These are phyloP conservation scores for Xestia xanthographa DNA, from an alignment of 2,888 invertebrate genomes.

Conservation along the genomic window DNA sequence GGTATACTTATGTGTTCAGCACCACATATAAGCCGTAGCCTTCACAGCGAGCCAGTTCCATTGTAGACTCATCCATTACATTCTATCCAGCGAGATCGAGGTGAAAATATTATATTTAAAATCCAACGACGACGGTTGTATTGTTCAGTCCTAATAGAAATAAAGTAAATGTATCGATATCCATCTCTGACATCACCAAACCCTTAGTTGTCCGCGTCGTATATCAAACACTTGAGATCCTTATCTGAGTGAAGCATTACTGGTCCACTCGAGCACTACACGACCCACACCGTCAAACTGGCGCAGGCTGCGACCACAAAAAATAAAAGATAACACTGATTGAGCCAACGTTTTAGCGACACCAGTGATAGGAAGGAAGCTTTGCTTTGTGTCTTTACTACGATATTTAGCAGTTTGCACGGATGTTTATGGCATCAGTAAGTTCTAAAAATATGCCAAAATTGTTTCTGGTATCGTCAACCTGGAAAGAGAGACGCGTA, in stretches of 20 bases:
- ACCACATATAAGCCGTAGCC: background rate
- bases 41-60: background rate
- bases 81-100: background rate
- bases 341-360: slow-evolving; percentile 55
- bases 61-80: background rate
- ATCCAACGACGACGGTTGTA: background rate
- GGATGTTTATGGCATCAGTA: slow-evolving; percentile 23
- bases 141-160: background rate
- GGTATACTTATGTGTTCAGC: background rate
- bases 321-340: slow-evolving; percentile 63
- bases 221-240: slow-evolving; percentile 79
- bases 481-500: background rate
- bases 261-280: slow-evolving; percentile 68
- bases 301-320: slow-evolving; percentile 56
- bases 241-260: slow-evolving; percentile 75
- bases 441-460: background rate
- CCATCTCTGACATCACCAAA: slow-evolving; percentile 65
- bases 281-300: slow-evolving; percentile 43
- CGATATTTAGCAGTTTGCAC: slow-evolving; percentile 10
- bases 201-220: slow-evolving; percentile 65
- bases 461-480: background rate
- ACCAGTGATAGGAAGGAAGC: slow-evolving; percentile 21
- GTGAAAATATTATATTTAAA: background rate
- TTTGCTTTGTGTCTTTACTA: slow-evolving; percentile 29
- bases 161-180: slow-evolving; percentile 42